phyloP scores from a whole-genome alignment of 1,140 invertebrate species.

The Procambarus virginalis region DNA sequence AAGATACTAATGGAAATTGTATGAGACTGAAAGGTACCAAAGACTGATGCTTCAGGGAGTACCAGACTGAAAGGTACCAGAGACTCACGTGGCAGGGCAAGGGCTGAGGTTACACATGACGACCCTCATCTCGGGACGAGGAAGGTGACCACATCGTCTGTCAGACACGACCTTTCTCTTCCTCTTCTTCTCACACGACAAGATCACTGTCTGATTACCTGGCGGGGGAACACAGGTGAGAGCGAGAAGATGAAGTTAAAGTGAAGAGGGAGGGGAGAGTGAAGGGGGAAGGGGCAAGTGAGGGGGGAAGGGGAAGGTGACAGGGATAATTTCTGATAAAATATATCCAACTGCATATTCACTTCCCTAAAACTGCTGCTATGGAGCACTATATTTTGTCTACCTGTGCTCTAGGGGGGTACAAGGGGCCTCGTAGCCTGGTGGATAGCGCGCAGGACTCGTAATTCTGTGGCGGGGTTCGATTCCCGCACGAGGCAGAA shows the following conservation, averaged over 20 bases:
- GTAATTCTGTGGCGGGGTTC: too few species aligned
- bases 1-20: too few species aligned
- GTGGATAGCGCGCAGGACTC: too few species aligned
- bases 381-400: too few species aligned
- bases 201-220: slow-evolving; percentile 55
- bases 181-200: slow-evolving; percentile 53
- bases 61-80: neutral
- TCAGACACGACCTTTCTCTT: slow-evolving; percentile 54
- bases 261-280: neutral
- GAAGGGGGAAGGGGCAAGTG: neutral
- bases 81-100: slow-evolving; percentile 37
- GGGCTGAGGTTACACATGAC: slow-evolving; percentile 51
- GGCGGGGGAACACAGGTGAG: neutral
- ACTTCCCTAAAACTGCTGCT: too few species aligned
- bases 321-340: too few species aligned
- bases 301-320: neutral
- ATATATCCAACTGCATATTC: too few species aligned
- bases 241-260: neutral
- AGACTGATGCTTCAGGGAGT: too few species aligned
- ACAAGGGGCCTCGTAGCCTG: too few species aligned
- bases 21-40: too few species aligned
- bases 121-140: slow-evolving; percentile 28
- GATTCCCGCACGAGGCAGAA: too few species aligned
- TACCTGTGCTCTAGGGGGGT: too few species aligned
- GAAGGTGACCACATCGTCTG: slow-evolving; percentile 30